Conservation (phyloP, 2,888 invertebrate genomes). For the Bugulina stolonifera region DNA sequence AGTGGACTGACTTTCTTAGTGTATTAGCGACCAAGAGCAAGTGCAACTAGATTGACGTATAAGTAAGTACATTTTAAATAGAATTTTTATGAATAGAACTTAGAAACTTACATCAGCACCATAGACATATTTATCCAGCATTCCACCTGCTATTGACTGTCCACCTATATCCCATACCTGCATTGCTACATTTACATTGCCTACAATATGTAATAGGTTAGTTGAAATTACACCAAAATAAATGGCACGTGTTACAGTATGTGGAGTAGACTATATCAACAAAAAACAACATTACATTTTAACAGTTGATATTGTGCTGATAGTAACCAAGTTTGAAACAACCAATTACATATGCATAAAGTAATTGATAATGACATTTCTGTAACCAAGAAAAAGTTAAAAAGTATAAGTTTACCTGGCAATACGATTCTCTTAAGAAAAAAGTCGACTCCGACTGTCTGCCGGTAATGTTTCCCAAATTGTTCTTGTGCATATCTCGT, state of each 20-base stretch:
- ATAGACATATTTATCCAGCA: conserved; percentile 64
- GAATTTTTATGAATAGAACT: not conserved
- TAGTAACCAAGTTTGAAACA: too few species aligned
- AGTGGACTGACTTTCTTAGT: too few species aligned
- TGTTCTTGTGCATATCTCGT: conserved; percentile 65
- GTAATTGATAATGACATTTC: not conserved
- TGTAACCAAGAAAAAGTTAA: not conserved
- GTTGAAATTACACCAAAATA: not conserved
- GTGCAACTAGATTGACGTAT: not conserved
- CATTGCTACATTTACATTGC: conserved; percentile 61
- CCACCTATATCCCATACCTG: conserved; percentile 82
- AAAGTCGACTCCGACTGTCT: conserved; percentile 69
- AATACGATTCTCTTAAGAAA: conserved; percentile 63
- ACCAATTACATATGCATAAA: too few species aligned
- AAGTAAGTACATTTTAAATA: not conserved
- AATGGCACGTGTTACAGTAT: not conserved
- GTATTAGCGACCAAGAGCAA: too few species aligned
- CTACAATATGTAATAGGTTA: conserved; percentile 38
- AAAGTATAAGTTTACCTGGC: conserved; percentile 54
- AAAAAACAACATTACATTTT: too few species aligned
- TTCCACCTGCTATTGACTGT: conserved; percentile 66
- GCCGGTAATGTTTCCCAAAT: conserved; percentile 59
- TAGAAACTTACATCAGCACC: conserved; percentile 53
- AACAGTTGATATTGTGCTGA: too few species aligned
- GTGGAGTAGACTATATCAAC: not conserved